These are phyloP conservation scores for Phoeniculus purpureus DNA, from an alignment of 2,797 vertebrate genomes.

Conservation along the genomic window DNA sequence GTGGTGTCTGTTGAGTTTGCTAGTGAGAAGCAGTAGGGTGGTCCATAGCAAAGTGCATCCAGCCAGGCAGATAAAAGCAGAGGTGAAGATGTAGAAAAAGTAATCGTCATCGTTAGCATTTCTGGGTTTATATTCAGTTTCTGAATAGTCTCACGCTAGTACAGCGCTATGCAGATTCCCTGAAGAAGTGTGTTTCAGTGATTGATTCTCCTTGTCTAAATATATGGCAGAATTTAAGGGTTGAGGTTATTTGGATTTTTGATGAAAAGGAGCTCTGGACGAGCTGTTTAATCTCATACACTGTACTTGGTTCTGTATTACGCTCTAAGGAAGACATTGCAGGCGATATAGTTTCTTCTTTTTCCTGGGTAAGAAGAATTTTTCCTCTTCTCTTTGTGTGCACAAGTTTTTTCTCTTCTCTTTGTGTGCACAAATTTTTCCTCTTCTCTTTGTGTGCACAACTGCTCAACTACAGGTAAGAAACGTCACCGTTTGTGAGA, in stretches of 20 bases:
- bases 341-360: not conserved
- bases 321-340: not conserved
- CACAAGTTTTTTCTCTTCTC: slow-evolving; percentile 42
- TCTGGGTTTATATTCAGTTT: not conserved
- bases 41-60: not conserved
- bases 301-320: not conserved
- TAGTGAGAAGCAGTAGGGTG: not conserved
- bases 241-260: not conserved
- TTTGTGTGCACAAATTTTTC: slow-evolving; percentile 53
- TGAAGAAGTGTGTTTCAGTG: not conserved
- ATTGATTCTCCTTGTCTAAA: not conserved
- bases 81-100: not conserved
- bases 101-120: not conserved
- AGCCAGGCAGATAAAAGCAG: not conserved
- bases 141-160: not conserved
- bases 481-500: slow-evolving; percentile 24
- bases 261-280: not conserved
- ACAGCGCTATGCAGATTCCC: not conserved
- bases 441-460: slow-evolving; percentile 51
- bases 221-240: not conserved
- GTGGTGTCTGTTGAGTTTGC: not conserved
- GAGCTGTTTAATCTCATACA: not conserved
- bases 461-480: slow-evolving; percentile 63
- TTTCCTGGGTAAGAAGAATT: not conserved
- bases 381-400: slow-evolving; percentile 44